These are phyloP conservation scores for Copsychus sechellarum DNA, from an alignment of 2,113 vertebrate species.

Conservation along the genomic window DNA sequence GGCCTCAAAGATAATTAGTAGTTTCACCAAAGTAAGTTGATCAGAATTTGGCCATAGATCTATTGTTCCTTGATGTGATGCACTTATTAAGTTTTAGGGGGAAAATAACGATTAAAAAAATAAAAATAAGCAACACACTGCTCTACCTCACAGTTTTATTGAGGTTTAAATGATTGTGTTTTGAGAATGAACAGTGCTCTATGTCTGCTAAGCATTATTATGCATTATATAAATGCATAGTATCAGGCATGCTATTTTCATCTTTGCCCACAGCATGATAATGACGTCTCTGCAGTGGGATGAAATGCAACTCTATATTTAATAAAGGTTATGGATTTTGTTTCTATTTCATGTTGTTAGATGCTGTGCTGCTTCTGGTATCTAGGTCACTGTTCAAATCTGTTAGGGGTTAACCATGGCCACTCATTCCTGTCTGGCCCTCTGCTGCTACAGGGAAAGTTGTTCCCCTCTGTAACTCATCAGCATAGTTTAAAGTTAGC, in stretches of 20 bases:
- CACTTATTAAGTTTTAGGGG: background rate
- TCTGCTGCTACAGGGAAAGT: background rate
- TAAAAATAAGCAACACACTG: background rate
- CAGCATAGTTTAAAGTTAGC: background rate
- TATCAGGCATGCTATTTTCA: conserved; percentile 12
- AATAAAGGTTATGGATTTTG: conserved; percentile 30
- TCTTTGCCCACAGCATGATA: background rate
- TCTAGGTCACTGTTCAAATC: conserved; percentile 12
- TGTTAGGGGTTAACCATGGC: background rate
- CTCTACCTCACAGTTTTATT: background rate
- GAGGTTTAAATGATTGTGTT: background rate
- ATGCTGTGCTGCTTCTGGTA: background rate
- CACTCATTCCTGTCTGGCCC: background rate
- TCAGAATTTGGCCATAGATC: background rate
- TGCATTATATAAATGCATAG: conserved; percentile 3
- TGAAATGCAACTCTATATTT: background rate
- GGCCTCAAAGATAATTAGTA: background rate
- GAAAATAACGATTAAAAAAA: background rate
- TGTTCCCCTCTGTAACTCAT: background rate
- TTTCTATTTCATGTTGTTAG: conserved; percentile 6
- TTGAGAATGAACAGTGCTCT: background rate
- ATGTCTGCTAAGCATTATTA: background rate
- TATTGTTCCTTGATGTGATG: background rate
- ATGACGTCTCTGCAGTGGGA: background rate
- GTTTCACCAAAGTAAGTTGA: conserved; percentile 6